A percentile compares a stretch with the other conserved stretches of the same genome.
Evolutionary conservation across 1,140 invertebrate genomes (phyloP).

Genomic region (Nebria ingens): DNA sequence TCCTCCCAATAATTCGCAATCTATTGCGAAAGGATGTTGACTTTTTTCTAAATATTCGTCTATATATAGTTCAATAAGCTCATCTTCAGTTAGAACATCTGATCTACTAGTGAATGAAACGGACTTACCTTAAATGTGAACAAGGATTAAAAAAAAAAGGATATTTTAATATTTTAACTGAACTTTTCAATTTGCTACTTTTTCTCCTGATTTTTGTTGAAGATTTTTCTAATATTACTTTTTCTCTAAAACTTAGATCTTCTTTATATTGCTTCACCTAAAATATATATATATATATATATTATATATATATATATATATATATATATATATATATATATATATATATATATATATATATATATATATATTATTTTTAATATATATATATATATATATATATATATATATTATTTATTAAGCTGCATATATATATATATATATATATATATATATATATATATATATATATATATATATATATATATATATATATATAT

Average conservation of each 20-base stretch:
- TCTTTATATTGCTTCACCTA: not conserved
- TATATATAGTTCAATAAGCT: not conserved
- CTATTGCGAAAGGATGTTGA: conserved; percentile 25
- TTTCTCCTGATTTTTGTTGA: not conserved
- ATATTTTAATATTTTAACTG: no score
- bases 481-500: no score
- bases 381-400: no score
- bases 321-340: not conserved
- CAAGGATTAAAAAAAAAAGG: no score
- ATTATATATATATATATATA: not conserved
- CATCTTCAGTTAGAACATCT: not conserved
- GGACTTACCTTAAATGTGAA: not conserved
- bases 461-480: no score
- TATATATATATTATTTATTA: no score
- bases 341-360: not conserved
- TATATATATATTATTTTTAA: no score
- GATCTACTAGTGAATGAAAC: not conserved
- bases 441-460: no score
- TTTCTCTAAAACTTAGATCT: not conserved
- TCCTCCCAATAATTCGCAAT: conserved; percentile 19
- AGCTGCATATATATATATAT: no score
- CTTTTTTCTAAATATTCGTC: not conserved
- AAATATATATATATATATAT: not conserved
- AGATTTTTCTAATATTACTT: not conserved
- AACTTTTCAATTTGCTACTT: no score